Percentiles rank a stretch among this genome's conserved stretches.
These are phyloP conservation scores for Dryadula phaetusa DNA, from an alignment of 2,888 invertebrate genomes.

Conservation along the genomic window DNA sequence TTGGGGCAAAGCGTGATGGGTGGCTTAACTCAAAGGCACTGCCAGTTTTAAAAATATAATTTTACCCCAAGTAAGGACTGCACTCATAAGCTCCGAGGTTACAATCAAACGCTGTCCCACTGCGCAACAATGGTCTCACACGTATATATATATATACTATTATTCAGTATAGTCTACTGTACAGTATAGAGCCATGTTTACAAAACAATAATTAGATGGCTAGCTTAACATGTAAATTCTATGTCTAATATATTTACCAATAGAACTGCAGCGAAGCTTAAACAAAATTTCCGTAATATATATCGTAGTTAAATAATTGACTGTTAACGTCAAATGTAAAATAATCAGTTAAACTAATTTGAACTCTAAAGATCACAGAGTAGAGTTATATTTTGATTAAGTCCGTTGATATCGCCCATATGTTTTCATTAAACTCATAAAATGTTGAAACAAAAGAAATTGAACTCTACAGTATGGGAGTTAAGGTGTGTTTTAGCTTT, in stretches of 20 bases:
- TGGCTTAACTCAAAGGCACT: no score
- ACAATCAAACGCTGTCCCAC: background rate
- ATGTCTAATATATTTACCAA: slow-evolving; percentile 6
- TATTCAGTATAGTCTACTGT: no score
- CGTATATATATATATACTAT: no score
- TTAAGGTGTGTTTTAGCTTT: background rate
- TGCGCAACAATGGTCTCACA: background rate
- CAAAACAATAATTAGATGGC: background rate
- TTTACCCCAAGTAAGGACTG: no score
- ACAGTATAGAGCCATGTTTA: background rate
- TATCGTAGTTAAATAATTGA: slow-evolving; percentile 22
- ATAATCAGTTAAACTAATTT: background rate
- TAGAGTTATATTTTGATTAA: slow-evolving; percentile 10
- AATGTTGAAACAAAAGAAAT: background rate
- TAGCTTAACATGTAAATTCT: slow-evolving; percentile 4
- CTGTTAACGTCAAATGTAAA: slow-evolving; percentile 1
- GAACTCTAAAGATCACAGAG: background rate
- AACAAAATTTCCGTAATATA: slow-evolving; percentile 4
- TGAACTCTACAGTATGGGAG: background rate
- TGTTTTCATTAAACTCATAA: background rate
- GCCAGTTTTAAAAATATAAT: no score
- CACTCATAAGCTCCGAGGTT: background rate
- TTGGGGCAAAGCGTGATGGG: no score
- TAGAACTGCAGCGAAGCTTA: background rate
- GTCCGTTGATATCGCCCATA: background rate